Evolutionary conservation across 2,888 invertebrate genomes (phyloP).

Genomic region (Brachypalpus laphriformis): DNA sequence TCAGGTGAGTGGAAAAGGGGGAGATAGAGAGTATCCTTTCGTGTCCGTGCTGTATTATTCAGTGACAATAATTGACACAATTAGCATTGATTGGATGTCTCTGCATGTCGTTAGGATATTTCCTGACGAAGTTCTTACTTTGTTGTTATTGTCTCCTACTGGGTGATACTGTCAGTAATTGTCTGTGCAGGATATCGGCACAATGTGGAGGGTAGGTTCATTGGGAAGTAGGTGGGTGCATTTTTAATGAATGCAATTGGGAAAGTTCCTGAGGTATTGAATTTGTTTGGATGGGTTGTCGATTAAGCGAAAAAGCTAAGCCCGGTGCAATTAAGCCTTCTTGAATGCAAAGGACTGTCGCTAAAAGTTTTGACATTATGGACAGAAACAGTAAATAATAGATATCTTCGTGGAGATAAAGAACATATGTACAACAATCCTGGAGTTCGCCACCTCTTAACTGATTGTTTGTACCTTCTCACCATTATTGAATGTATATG

Average conservation of each 20-base stretch:
- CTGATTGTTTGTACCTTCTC: too few relatives aligned
- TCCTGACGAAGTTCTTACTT: slow-evolving; percentile 10
- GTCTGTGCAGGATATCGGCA: slow-evolving; percentile 3
- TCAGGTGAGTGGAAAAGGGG: slow-evolving; percentile 79
- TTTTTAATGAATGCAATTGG: slow-evolving; percentile 42
- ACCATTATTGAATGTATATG: too few relatives aligned
- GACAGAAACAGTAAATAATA: too few relatives aligned
- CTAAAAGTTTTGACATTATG: too few relatives aligned
- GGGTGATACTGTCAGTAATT: not conserved
- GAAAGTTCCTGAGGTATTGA: not conserved
- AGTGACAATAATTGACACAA: slow-evolving; percentile 68
- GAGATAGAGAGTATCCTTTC: not conserved
- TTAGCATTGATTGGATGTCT: slow-evolving; percentile 70
- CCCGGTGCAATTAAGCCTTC: too few relatives aligned
- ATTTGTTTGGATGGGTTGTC: not conserved
- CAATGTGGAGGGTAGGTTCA: slow-evolving; percentile 20
- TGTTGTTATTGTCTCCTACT: not conserved
- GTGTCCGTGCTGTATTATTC: slow-evolving; percentile 54
- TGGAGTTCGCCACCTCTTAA: too few relatives aligned
- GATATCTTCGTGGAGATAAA: too few relatives aligned
- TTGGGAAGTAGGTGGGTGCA: slow-evolving; percentile 26
- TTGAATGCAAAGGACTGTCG: too few relatives aligned
- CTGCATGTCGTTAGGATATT: slow-evolving; percentile 64
- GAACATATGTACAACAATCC: too few relatives aligned
- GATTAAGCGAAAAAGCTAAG: too few relatives aligned